These are phyloP conservation scores for Bos taurus DNA, from an alignment of 2,113 vertebrate genomes.

Conservation along the genomic window DNA sequence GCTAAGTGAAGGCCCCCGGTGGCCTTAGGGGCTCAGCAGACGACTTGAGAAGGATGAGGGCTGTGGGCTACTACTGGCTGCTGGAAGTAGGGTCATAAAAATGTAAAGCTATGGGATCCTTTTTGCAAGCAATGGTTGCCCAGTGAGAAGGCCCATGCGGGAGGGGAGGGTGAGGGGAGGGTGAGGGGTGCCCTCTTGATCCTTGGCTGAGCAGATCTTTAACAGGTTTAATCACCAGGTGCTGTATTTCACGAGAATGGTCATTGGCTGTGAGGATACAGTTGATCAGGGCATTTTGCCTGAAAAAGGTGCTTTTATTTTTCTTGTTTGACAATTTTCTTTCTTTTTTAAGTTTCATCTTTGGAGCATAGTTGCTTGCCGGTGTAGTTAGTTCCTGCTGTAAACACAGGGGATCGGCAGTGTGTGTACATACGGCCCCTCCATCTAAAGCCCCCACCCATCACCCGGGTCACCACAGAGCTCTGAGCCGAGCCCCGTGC, in stretches of 20 bases:
- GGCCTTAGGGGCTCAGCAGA: not conserved
- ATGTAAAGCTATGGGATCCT: not conserved
- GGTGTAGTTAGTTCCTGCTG: accelerated
- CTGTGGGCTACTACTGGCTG: not conserved
- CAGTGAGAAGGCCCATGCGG: not conserved
- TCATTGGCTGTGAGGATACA: not conserved
- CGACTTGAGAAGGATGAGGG: not conserved
- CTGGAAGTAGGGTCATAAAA: not conserved
- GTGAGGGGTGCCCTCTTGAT: not conserved
- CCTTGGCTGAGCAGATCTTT: not conserved
- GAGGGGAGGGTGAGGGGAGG: accelerated
- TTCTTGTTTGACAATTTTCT: not conserved
- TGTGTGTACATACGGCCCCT: accelerated
- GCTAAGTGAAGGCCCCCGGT: accelerated
- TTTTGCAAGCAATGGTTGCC: not conserved
- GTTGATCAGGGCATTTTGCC: not conserved
- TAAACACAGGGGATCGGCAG: accelerated
- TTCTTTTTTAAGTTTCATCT: not conserved
- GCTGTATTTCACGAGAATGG: not conserved
- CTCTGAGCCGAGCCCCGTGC: not conserved
- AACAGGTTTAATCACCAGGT: no score
- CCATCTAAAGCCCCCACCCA: accelerated
- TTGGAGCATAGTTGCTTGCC: accelerated
- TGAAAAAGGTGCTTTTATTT: not conserved
- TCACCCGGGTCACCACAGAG: not conserved